Base-by-base conservation (phyloP, 2,888 invertebrate genomes). In the Timandra comae region DNA sequence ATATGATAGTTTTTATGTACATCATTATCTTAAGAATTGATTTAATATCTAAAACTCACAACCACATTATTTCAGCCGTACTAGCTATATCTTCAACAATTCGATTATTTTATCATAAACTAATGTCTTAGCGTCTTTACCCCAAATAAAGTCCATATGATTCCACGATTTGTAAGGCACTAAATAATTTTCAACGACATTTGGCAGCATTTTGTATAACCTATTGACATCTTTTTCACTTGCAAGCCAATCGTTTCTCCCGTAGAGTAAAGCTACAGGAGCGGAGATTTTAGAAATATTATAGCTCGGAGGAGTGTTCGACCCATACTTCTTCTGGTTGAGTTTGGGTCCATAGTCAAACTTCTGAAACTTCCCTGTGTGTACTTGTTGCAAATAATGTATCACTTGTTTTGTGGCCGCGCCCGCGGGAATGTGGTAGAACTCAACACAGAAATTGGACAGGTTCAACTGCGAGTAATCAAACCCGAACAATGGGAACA, bases 391-490 rank as follows among this genome's bases (percentile, higher is more conserved):
- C 23, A 45, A 41, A 29, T 52, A 63, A 38, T 67, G 70, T 9
- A 51, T 12, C 7, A 87, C 38, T 39, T 86, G 84, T 43, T 75
- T 68, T 0, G 65, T 56, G 1, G 87, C 82, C 0, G 78, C 63
- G 0, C 88, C 88, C 6, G 84, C 74, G 1, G 57, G 57, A 8
- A 43, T 10, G 30, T 64, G 54, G 1, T 49, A 38, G 12, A 47
- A 30, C 8, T 54, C 32, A 0, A 48, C 33, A 0, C 49, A 45
- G 3, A 50, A 23, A 5, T 48, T 48, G 3, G 38, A 26, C 6
- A 28, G 24, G 30, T 57, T 49, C 0, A 56, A 3, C 28, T 60
- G 54, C 23, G 28, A 44, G 24, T 43, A 51, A 40, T 61, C 47
- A 9, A 52, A 57, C 13, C 64, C 63, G 28, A 35, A 41, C 1